Percentiles rank a stretch among this genome's conserved stretches.
Evolutionary conservation across 2,113 vertebrate genomes (phyloP).

Genomic region (Amphilophus citrinellus): DNA sequence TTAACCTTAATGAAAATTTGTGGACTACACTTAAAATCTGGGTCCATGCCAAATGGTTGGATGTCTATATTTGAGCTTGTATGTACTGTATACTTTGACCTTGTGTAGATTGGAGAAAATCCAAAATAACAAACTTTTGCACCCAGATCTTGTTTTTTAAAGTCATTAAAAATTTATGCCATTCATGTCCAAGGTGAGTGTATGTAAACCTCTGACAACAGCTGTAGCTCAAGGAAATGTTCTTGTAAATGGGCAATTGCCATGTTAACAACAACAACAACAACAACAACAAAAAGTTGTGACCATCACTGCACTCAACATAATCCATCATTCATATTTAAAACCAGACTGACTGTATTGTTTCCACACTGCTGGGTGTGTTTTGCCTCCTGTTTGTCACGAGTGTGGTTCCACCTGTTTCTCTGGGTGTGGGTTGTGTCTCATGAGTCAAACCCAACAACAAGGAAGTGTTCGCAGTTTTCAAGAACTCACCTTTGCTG

Average conservation of each 20-base stretch:
- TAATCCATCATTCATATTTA: not conserved
- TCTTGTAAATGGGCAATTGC: too few relatives aligned
- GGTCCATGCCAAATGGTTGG: not conserved
- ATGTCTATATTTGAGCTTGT: not conserved
- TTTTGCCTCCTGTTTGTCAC: not conserved
- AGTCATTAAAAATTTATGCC: too few relatives aligned
- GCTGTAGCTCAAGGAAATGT: too few relatives aligned
- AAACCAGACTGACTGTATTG: not conserved
- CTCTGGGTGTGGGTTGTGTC: not conserved
- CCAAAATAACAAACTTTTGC: too few relatives aligned
- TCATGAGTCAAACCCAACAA: not conserved
- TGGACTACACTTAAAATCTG: not conserved
- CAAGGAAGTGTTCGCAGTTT: not conserved
- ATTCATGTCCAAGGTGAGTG: too few relatives aligned
- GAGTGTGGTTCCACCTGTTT: conserved; percentile 55
- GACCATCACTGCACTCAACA: not conserved
- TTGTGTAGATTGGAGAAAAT: too few relatives aligned
- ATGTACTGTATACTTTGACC: not conserved
- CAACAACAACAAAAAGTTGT: not conserved
- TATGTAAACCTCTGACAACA: too few relatives aligned
- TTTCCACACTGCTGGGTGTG: conserved; percentile 28
- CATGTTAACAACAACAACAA: too few relatives aligned
- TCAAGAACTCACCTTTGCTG: conserved; percentile 80
- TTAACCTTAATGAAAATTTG: not conserved
- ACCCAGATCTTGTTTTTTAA: too few relatives aligned